phyloP scores from a whole-genome alignment of 1,140 invertebrate genomes.

The Drosophila nannoptera region DNA sequence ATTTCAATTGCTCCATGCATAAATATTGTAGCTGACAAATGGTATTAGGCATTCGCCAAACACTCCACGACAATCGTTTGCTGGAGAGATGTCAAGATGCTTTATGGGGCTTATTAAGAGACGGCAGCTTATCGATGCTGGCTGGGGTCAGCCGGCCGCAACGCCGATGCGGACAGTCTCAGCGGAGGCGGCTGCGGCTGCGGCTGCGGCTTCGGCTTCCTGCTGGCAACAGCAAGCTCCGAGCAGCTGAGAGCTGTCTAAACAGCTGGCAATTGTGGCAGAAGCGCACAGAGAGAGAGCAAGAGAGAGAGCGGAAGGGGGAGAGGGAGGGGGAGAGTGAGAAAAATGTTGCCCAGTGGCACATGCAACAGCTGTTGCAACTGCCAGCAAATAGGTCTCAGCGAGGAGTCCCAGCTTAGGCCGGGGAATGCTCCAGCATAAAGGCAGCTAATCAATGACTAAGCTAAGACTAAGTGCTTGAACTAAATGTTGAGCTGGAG shows the following conservation, averaged over 20 bases:
- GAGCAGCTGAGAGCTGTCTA: neutral
- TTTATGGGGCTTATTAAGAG: constrained; percentile 54
- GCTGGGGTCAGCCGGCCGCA: constrained; percentile 4
- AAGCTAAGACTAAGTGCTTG: no score
- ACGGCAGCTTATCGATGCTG: constrained; percentile 30
- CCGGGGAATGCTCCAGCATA: no score
- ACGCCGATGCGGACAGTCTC: constrained; percentile 6
- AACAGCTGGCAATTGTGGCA: neutral
- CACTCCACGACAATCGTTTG: constrained; percentile 37
- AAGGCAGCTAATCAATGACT: no score
- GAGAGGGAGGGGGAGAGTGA: no score
- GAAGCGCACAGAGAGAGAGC: no score
- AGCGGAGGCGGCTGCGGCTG: neutral
- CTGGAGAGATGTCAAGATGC: constrained; percentile 55
- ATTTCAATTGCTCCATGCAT: constrained; percentile 71
- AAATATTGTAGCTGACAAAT: constrained; percentile 73
- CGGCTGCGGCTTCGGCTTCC: neutral
- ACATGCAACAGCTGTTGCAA: no score
- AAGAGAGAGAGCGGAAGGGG: no score
- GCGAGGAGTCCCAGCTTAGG: no score
- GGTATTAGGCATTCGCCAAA: constrained; percentile 55
- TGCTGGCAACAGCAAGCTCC: neutral
- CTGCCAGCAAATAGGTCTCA: no score
- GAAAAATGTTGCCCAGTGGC: no score
- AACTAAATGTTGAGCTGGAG: no score